Conservation (phyloP, 2,113 vertebrate species). For the Epinephelus moara region DNA sequence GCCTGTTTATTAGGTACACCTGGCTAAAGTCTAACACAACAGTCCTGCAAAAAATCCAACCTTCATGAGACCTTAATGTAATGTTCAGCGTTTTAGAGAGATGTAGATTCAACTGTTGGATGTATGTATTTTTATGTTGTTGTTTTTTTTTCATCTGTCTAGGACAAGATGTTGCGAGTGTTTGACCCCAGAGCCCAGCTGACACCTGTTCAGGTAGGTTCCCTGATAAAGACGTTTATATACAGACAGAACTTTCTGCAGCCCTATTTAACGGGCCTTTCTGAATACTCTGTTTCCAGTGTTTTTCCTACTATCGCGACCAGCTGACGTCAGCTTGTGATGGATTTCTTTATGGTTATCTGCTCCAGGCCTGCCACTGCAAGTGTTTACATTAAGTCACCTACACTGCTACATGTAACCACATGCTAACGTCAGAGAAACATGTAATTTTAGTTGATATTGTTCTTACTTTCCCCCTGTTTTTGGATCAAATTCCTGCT, state of each 20-base stretch:
- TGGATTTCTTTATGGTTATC: too few species aligned
- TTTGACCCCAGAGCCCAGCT: constrained; percentile 92
- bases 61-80: neutral
- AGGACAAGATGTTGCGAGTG: constrained; percentile 96
- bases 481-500: too few species aligned
- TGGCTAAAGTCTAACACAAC: neutral
- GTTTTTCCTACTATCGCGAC: too few species aligned
- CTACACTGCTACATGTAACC: too few species aligned
- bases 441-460: too few species aligned
- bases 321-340: too few species aligned
- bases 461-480: too few species aligned
- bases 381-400: too few species aligned
- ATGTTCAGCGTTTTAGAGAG: neutral
- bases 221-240: neutral
- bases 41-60: neutral
- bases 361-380: too few species aligned
- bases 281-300: too few species aligned
- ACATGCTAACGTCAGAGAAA: too few species aligned
- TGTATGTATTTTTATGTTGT: neutral
- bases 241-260: neutral
- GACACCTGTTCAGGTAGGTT: constrained; percentile 89
- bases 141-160: constrained; percentile 10
- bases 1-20: neutral
- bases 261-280: neutral
- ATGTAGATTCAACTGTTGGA: neutral